Base-by-base conservation (phyloP, 2,888 invertebrate genomes). In the Exephanes ischioxanthus region DNA sequence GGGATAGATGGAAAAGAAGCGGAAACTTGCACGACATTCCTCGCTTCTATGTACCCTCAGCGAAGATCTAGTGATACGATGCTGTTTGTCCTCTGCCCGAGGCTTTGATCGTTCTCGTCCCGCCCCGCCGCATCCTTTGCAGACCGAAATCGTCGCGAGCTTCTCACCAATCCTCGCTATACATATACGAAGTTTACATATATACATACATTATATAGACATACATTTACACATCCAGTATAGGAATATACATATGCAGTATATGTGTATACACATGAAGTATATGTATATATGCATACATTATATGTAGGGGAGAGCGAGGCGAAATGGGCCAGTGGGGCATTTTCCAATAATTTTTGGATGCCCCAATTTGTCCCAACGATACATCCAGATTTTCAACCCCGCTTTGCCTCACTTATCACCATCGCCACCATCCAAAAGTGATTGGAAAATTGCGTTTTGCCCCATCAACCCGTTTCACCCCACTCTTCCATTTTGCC, bases 91-190 rank as follows among this genome's bases (percentile, higher is more conserved):
- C 61, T 72, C 16, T 63, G 48, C 48, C n/a, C 48, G 61, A 66
- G 16, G 66, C 82, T 82, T 80, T 80, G 80, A 84, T 80, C 75
- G 71, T 77, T 72, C 53, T 19, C 22, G 58, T 68, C 22, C 41
- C 45, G 51, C 73, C 66, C 73, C 70, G 41, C 61, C 33, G 30
- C 48, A 45, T 81, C 72, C 77, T 70, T 70, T 82, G 48, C 68
- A 33, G 48, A 33, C 53, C 53, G 61, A 78, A 81, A 82, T 85
- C 78, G 80, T 66, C 48, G 51, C 66, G 67, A 75, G 53, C 75
- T 78, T 53, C 22, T 66, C 26, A 51, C 67, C 14, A 26, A 73
- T 33, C 45, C 55, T 80, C 80, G 14, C n/a, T 22, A 68, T 68
- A 45, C 19, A 45, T 48, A 45, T 2, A 33, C 66, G 41, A 41